Percentiles rank a stretch among this genome's conserved stretches.
These are phyloP conservation scores for Pseudonaja textilis DNA, from an alignment of 2,113 vertebrate genomes.

Conservation along the genomic window DNA sequence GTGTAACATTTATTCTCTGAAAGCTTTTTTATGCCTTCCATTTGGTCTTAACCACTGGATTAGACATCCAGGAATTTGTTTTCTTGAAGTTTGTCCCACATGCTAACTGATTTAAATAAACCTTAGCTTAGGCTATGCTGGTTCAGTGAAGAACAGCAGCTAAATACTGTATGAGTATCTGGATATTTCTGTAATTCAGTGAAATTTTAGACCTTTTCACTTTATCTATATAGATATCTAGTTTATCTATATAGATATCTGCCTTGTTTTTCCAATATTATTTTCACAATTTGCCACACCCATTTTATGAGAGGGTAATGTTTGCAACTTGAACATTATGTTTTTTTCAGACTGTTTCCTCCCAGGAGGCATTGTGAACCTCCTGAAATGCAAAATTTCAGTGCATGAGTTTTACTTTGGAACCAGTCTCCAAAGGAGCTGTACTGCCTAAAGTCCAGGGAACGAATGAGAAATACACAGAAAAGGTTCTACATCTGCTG, in stretches of 20 bases:
- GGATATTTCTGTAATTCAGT: neutral
- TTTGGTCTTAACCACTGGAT: neutral
- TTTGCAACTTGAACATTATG: neutral
- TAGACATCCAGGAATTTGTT: neutral
- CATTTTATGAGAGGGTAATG: neutral
- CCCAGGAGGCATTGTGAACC: neutral
- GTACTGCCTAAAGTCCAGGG: neutral
- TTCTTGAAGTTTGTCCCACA: neutral
- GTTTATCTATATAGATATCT: neutral
- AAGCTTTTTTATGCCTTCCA: neutral
- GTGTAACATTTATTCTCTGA: neutral
- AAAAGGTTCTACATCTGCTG: neutral
- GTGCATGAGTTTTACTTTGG: neutral
- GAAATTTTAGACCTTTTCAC: neutral
- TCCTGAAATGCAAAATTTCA: neutral
- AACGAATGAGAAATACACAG: neutral
- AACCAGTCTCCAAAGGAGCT: no score
- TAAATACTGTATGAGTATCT: neutral
- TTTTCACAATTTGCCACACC: neutral
- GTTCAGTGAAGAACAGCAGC: neutral
- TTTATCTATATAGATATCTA: neutral
- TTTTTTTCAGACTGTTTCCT: neutral
- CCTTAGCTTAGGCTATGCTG: neutral
- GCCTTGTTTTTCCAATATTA: neutral
- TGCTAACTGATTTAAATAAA: neutral